Conservation (phyloP, 2,888 invertebrate species). For the Pyrochroa serraticornis region DNA sequence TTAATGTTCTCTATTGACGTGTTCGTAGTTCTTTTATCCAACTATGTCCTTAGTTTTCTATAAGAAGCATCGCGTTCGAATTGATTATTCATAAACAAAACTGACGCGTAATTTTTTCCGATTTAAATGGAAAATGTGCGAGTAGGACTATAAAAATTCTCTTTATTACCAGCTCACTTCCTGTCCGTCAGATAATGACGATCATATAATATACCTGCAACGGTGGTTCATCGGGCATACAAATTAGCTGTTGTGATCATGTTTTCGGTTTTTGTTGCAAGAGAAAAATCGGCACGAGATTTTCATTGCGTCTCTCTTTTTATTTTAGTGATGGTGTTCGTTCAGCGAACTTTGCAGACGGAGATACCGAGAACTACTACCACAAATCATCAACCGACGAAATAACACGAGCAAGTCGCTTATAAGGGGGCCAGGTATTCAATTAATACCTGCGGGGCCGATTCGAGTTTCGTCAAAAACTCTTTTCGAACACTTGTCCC, state of each 20-base stretch:
- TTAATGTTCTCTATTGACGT: conserved; percentile 16
- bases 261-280: not conserved
- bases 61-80: conserved; percentile 14
- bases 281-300: not conserved
- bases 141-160: conserved; percentile 25
- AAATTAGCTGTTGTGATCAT: conserved; percentile 14
- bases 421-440: too few species aligned
- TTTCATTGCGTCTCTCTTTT: not conserved
- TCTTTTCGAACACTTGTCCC: too few species aligned
- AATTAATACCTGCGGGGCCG: too few species aligned
- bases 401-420: too few species aligned
- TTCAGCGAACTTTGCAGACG: too few species aligned
- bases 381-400: too few species aligned
- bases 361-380: too few species aligned
- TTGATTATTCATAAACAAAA: conserved; percentile 27
- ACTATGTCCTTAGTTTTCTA: conserved; percentile 16
- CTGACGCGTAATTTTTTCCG: conserved; percentile 27
- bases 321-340: not conserved
- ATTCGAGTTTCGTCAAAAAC: too few species aligned
- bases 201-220: conserved; percentile 8
- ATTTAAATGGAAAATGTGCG: conserved; percentile 31
- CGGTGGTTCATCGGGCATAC: conserved; percentile 17
- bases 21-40: not conserved
- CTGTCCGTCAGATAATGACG: conserved; percentile 28
- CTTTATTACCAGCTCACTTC: conserved; percentile 27